Conservation (phyloP, 2,888 invertebrate genomes). For the Phengaris arion region DNA sequence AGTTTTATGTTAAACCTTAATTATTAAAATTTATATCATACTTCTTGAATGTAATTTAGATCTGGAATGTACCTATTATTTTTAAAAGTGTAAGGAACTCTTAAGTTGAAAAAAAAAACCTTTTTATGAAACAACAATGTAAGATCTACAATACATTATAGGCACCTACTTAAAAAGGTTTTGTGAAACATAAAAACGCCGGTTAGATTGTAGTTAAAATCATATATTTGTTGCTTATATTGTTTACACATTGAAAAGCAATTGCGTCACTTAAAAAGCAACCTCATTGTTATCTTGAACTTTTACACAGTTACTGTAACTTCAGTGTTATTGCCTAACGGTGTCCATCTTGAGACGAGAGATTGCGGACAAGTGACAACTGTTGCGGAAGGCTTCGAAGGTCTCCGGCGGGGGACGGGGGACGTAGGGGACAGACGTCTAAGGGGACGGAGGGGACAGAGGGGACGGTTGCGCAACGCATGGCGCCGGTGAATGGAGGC, state of each 20-base stretch:
- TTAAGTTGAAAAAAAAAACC: not conserved
- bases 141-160: not conserved
- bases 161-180: not conserved
- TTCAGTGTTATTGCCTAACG: slow-evolving; percentile 35
- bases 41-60: too few species aligned
- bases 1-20: not conserved
- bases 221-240: not conserved
- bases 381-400: slow-evolving; percentile 60
- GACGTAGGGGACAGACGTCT: slow-evolving; percentile 33
- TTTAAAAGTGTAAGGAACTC: too few species aligned
- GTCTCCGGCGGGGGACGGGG: slow-evolving; percentile 46
- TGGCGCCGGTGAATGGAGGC: slow-evolving; percentile 74
- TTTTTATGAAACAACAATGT: not conserved
- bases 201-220: slow-evolving; percentile 5
- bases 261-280: slow-evolving; percentile 9
- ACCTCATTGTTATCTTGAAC: slow-evolving; percentile 16
- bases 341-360: slow-evolving; percentile 38
- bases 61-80: too few species aligned
- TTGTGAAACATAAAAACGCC: not conserved
- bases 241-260: not conserved
- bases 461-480: slow-evolving; percentile 64
- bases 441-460: not conserved
- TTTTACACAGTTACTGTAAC: slow-evolving; percentile 30
- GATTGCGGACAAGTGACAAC: slow-evolving; percentile 40
- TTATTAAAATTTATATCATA: too few species aligned